Base-by-base conservation (phyloP, 2,797 vertebrate genomes). In the Petrocephalus sullivani region DNA sequence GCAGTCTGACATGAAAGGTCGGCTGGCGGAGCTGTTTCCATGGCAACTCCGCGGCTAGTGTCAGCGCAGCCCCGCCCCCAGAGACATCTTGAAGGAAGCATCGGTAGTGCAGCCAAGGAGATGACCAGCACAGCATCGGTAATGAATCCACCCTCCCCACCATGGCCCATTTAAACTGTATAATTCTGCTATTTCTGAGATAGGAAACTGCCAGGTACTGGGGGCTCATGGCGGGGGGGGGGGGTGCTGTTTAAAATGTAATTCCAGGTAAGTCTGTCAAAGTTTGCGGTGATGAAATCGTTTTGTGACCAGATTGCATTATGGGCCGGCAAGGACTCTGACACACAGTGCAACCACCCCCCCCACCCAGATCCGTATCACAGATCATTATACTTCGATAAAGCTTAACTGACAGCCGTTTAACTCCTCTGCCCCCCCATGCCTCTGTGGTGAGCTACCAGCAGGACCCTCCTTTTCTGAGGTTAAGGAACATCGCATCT, bases 21-120 rank as follows among this genome's bases (percentile, higher is more conserved):
- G 92, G 89, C 91, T 92, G 88, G 87, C 58, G 57, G 91, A 91
- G 87, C 91, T 90, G 93, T 95, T 94, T 82, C 94, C 91, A 94
- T 94, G 93, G 94, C 90, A 89, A 94, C 82, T 41, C 87, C 87
- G 89, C 90, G 90, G 89, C 41, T 2, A 90, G 86, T 88, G 88
- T 57, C 54, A 12, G 56, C 54, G 37, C 37, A 23, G 78, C 78
- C 53, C 71, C 87, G n/a, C 87, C 19, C 33, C 21, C 86, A 86
- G 33, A 86, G 56, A 61, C 85, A 61, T 41, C n/a, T 61, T n/a
- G 19, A 60, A 37, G 58, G 56, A 12, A 60, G 28, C 12, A 61
- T 23, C 14, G 7, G 58, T n/a, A 64, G n/a, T 8, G 2, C 41
- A n/a, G 23, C 54, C 56, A 57, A 87, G 37, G 85, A 75, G 67